Evolutionary conservation across 2,797 vertebrate species (phyloP).

Genomic region (Cuculus canorus): DNA sequence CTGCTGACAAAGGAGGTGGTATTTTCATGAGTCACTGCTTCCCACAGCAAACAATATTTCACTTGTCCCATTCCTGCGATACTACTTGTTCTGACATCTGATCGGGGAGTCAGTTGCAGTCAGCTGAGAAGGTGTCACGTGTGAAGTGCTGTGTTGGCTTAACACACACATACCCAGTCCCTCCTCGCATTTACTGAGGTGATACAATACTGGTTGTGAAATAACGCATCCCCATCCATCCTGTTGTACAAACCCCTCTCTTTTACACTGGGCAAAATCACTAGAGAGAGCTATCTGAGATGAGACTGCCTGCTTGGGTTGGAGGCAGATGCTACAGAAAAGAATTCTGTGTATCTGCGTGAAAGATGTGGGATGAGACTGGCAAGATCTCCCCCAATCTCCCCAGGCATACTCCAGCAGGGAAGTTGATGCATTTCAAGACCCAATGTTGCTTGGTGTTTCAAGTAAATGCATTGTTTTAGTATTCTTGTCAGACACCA

Average conservation of each 20-base stretch:
- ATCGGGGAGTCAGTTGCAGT: fast-evolving
- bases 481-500: not conserved
- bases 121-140: not conserved
- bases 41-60: not conserved
- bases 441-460: not conserved
- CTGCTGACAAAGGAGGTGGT: not conserved
- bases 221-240: not conserved
- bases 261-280: not conserved
- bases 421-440: not conserved
- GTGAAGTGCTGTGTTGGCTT: not conserved
- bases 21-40: not conserved
- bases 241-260: fast-evolving
- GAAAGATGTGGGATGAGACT: not conserved
- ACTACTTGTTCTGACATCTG: not conserved
- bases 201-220: not conserved
- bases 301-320: not conserved
- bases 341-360: not conserved
- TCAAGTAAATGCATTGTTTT: not conserved
- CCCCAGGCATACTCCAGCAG: fast-evolving
- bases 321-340: not conserved
- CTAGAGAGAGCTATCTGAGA: not conserved
- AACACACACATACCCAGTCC: fast-evolving
- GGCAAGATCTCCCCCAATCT: not conserved
- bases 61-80: not conserved
- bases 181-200: not conserved